phyloP scores from a whole-genome alignment of 2,113 vertebrate genomes.

The Urocolius indicus region DNA sequence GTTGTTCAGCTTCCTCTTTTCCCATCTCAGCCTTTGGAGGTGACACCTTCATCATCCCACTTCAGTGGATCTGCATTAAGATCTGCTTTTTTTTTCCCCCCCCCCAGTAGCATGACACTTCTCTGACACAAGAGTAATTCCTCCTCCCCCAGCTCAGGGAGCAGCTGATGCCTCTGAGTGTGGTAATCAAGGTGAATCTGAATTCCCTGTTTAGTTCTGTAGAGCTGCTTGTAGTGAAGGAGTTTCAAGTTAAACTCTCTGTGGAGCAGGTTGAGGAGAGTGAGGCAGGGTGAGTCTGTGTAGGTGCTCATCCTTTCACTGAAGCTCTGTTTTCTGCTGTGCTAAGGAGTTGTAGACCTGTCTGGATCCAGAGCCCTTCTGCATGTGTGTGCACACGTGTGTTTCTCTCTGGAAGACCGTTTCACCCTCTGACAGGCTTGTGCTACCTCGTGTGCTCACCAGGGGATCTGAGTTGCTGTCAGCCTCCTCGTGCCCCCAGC shows the following conservation, averaged over 20 bases:
- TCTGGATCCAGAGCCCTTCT: neutral
- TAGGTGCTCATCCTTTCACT: neutral
- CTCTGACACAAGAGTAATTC: neutral
- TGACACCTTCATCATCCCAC: neutral
- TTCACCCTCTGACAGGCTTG: neutral
- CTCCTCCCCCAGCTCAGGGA: neutral
- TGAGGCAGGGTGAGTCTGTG: neutral
- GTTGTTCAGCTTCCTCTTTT: too few species aligned
- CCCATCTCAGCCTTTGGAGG: too few species aligned
- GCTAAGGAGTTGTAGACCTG: neutral
- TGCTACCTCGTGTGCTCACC: neutral
- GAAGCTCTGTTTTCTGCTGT: neutral
- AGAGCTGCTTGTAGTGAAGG: neutral
- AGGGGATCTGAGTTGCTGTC: neutral
- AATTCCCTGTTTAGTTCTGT: neutral
- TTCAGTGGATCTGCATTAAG: neutral
- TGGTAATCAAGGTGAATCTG: neutral
- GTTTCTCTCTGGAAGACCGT: accelerated
- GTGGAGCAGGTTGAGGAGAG: neutral
- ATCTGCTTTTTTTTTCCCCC: neutral
- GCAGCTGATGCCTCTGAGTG: neutral
- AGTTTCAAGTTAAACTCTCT: neutral
- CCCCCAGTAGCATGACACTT: too few species aligned
- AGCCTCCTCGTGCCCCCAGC: neutral
- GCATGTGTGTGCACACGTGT: accelerated